Base-by-base conservation (phyloP, 2,888 invertebrate genomes). In the Mallateleia sp. region DNA sequence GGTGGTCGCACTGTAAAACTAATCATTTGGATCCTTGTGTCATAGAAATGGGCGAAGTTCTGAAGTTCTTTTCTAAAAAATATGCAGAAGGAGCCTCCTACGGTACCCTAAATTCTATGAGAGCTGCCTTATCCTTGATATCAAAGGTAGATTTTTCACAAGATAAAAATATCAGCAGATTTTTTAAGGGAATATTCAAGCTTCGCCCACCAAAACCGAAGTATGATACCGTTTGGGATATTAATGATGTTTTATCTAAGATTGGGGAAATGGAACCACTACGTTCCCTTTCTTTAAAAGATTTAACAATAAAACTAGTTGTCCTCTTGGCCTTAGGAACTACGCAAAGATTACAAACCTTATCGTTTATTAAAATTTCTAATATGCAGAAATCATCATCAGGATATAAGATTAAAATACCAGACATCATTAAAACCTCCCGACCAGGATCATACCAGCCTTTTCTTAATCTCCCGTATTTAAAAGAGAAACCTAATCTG, bases 101-200 rank as follows among this genome's bases (percentile, higher is more conserved):
- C 32, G 86, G 89, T 2, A 64, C 87, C 0, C 34, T 89, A 14
- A 88, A 87, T 54, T 75, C 84, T 1, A 47, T 32, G 9, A 62
- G 89, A 20, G 75, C 88, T 2, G 87, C 85, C 0, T 56, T 89
- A 9, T 77, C 87, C 3, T 22, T 89, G 0, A 45, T 89, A 9
- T 54, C 34, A 4, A 52, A 50, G 9, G 56, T 54, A 7, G 80
- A 87, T 8, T 25, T 89, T 0, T 58, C 77, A 2, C 25, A 84
- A 8, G 42, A 77, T 45, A 15, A 25, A 15, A 7, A 24, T 0
- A 15, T 87, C 14, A 60, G 75, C 42, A 28, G 87, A 0, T 86
- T 86, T 58, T 80, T 89, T 28, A 87, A 80, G 50, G 85, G 85
- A 4, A 25, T 85, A 1, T 64, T 24, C 22, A 77, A 25, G 38